Base-by-base conservation (phyloP, 1,140 invertebrate species). In the Anastrepha obliqua region DNA sequence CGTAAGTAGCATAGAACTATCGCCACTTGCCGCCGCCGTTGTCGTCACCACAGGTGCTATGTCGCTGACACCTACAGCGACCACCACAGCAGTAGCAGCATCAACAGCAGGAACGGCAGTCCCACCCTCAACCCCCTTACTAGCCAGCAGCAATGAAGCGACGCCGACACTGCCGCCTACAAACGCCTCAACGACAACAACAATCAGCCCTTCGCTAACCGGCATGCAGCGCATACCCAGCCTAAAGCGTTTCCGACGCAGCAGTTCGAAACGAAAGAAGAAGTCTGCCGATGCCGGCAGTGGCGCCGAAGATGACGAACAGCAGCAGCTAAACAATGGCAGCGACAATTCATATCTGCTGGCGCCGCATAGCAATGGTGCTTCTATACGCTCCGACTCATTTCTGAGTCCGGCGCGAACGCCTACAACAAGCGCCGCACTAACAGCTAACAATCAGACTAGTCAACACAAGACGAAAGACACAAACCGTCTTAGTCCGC, bases 401-500 rank as follows among this genome's bases (percentile, higher is more conserved):
- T 86, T 89, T 64, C 74, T 87, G 17, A 87, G 55, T 13, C 85
- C 87, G 9, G 67, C 47, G 29, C 67, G 67, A 15, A 87, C 87
- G 39, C 87, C 86, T 0, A 2, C 74, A 4, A 59, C 60, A 13
- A 55, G 85, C 47, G 29, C 59, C 4, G 62, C 67, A 5, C 47
- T 81, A 11, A 81, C 74, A 55, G 74, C 74, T 7, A 81, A 81
- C 74, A 81, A 81, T 58, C 95, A 95, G 91, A 97, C 96, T 89
- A 81, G 55, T 55, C 74, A 81, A 51, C 74, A 58, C n/a, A 96
- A 97, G 89, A 97, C 96, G 1, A 96, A 97, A 89, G 95, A 95
- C 86, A 94, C 95, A 89, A 95, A 95, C 93, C 95, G 94, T 39
- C 91, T 96, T 87, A 96, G 95, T 93, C 96, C 96, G 55, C 96